Evolutionary conservation across 2,113 vertebrate genomes (phyloP).

Genomic region (Grallaria varia): DNA sequence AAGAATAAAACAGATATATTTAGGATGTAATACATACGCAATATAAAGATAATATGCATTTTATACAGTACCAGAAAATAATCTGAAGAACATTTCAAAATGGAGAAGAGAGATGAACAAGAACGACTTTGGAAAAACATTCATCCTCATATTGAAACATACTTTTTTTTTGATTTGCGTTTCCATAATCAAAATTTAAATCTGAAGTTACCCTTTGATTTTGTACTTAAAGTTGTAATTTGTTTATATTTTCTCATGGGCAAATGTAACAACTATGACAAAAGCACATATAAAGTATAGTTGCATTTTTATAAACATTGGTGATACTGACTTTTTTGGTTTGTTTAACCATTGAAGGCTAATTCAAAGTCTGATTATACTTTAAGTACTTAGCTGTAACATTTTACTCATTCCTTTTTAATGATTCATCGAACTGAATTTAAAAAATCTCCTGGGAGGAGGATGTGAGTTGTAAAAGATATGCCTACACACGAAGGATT

Average conservation of each 20-base stretch:
- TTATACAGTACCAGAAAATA: background rate
- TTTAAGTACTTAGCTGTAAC: background rate
- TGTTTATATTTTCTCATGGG: background rate
- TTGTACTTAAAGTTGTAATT: background rate
- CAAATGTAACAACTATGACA: background rate
- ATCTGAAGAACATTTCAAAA: background rate
- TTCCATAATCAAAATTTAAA: background rate
- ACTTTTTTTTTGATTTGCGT: background rate
- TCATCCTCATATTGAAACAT: background rate
- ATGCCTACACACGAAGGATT: background rate
- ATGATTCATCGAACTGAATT: background rate
- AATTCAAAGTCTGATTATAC: background rate
- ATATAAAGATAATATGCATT: background rate
- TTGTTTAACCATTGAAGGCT: background rate
- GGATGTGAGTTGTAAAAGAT: background rate
- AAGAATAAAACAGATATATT: background rate
- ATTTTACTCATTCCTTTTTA: conserved; percentile 59
- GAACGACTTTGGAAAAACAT: background rate
- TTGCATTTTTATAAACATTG: background rate
- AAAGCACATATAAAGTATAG: background rate
- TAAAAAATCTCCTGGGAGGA: background rate
- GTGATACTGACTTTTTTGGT: background rate
- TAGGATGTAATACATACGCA: background rate
- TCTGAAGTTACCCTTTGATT: background rate
- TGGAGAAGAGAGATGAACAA: background rate